Percentiles rank a stretch among this genome's conserved stretches.
Evolutionary conservation across 1,140 invertebrate species (phyloP).

Genomic region (Conus betulinus): DNA sequence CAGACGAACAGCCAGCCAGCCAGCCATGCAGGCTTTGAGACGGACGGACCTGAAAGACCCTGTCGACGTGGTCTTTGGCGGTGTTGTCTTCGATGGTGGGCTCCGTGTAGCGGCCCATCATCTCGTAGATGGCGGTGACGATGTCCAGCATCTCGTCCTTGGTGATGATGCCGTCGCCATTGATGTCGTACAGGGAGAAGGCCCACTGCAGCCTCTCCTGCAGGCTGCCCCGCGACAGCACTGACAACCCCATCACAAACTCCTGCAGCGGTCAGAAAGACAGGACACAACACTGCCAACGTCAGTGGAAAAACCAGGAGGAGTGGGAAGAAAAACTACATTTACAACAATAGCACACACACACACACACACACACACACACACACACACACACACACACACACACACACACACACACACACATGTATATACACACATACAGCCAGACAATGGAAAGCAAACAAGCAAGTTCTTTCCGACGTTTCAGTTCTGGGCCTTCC

Average conservation of each 20-base stretch:
- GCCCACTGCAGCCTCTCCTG: constrained; percentile 96
- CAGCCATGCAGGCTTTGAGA: not conserved
- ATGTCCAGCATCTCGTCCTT: constrained; percentile 92
- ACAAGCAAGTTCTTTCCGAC: too few relatives aligned
- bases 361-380: too few relatives aligned
- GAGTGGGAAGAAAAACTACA: too few relatives aligned
- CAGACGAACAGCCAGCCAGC: not conserved
- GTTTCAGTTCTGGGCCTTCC: too few relatives aligned
- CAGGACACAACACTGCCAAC: too few relatives aligned
- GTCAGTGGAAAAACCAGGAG: constrained; percentile 13
- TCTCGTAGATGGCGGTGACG: constrained; percentile 91
- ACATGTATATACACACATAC: too few relatives aligned
- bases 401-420: too few relatives aligned
- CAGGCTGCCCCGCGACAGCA: constrained; percentile 83
- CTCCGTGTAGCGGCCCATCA: constrained; percentile 88
- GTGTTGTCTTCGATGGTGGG: constrained; percentile 86
- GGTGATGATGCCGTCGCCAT: constrained; percentile 90
- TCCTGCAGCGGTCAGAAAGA: constrained; percentile 54
- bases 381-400: too few relatives aligned
- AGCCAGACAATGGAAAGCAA: too few relatives aligned
- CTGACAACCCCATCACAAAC: constrained; percentile 84
- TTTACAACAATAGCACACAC: too few relatives aligned
- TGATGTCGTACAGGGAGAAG: constrained; percentile 94
- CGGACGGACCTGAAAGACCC: constrained; percentile 86
- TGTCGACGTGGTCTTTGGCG: constrained; percentile 90